Percentiles rank a stretch among this genome's conserved stretches.
phyloP scores from a whole-genome alignment of 2,113 vertebrate genomes.

The Proteles cristata region DNA sequence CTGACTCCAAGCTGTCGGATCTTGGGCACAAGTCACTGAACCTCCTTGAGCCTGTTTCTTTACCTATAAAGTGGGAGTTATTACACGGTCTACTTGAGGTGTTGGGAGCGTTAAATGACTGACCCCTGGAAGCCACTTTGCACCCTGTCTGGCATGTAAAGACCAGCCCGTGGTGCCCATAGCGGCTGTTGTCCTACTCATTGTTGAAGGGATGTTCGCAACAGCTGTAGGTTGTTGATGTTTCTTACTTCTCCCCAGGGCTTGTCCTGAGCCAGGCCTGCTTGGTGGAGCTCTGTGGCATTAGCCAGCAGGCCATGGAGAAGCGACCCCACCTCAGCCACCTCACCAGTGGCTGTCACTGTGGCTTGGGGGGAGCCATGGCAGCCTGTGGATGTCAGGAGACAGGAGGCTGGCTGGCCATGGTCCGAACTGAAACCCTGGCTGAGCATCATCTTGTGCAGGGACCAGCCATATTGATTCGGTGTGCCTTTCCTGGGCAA shows the following conservation, averaged over 20 bases:
- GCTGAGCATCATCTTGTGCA: background rate
- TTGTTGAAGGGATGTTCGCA: too few species aligned
- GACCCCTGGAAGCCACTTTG: background rate
- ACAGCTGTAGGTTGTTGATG: background rate
- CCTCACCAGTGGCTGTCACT: background rate
- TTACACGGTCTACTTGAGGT: background rate
- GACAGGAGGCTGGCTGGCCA: background rate
- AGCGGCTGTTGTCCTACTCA: background rate
- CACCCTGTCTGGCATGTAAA: background rate
- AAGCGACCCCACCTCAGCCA: background rate
- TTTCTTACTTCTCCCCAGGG: background rate
- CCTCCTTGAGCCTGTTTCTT: background rate
- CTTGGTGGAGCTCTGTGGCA: background rate
- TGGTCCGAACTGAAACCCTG: background rate
- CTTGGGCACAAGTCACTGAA: background rate
- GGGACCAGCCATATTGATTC: accelerated
- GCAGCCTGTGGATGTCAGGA: background rate
- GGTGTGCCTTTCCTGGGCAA: background rate
- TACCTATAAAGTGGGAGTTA: background rate
- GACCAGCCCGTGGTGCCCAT: background rate
- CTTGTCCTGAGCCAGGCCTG: background rate
- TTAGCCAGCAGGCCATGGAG: background rate
- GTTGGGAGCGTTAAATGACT: accelerated
- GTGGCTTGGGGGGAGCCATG: background rate
- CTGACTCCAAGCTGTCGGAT: background rate